Base-by-base conservation (phyloP, 2,888 invertebrate genomes). In the Pterostichus niger region DNA sequence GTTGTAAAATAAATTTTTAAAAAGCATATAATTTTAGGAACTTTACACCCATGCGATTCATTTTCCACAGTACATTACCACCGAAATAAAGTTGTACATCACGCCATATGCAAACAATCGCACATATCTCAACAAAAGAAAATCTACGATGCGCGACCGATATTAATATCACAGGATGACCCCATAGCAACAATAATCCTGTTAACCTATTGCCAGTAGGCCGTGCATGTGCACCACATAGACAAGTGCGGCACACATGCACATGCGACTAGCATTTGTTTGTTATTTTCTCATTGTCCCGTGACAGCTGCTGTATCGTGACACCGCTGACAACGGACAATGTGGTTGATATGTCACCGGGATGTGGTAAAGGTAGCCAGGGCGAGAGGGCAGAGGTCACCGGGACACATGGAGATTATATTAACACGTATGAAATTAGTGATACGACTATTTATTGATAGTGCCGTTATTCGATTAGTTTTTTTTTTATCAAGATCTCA, bases 251-350 rank as follows among this genome's bases (percentile, higher is more conserved):
- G 11, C 33, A 9, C 68, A 68, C 17, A 40, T 68, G 68, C 40
- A 35, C 40, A 35, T 68, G 68, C 17, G 68, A 15, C 44, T 49
- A 3, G 52, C 31, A 75, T 52, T 75, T 75, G 75, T 75, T 75
- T 75, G 75, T 75, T 75, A 75, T 75, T 75, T 75, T 75, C 52
- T 75, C 64, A 64, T 64, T 35, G 52, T 49, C 11, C n/a, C 49
- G 46, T 73, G 75, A 75, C 75, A 75, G 49, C 75, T 75, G 75
- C 52, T 75, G 75, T 40, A 6, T 40, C 7, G 40, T 40, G 40
- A 40, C 40, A 40, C 40, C 35, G 68, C 31, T 59, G 68, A 44
- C 68, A 68, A 17, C 46, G 71, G 17, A 71, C 71, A 71, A 46
- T 71, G 71, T 24, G 71, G 71, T 46, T 68, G 71, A 71, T 75